Evolutionary conservation across 2,113 vertebrate genomes (phyloP).

Genomic region (Ramphastos sulfuratus): DNA sequence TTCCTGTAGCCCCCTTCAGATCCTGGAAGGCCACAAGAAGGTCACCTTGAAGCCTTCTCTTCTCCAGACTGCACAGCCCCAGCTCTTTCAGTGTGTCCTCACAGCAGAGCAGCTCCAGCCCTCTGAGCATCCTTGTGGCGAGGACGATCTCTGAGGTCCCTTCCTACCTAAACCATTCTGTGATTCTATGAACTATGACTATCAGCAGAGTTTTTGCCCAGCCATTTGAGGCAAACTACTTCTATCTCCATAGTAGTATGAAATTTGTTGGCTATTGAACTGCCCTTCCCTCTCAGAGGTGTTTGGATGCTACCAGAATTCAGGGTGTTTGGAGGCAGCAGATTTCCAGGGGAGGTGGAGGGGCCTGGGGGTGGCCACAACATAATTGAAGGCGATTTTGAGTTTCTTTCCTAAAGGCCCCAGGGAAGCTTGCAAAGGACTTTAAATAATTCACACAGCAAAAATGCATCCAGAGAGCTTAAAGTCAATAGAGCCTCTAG

Average conservation of each 20-base stretch:
- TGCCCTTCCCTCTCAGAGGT: neutral
- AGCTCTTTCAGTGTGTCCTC: no score
- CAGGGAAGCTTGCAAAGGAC: neutral
- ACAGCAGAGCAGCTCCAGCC: no score
- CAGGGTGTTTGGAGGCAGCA: neutral
- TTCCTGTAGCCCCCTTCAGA: no score
- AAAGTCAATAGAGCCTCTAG: conserved; percentile 51
- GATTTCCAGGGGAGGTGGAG: neutral
- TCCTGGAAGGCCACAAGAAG: no score
- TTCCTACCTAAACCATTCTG: no score
- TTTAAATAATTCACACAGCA: conserved; percentile 51
- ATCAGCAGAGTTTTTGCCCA: neutral
- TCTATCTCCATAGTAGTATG: neutral
- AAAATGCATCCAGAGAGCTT: conserved; percentile 31
- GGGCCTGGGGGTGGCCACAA: neutral
- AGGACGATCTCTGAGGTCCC: no score
- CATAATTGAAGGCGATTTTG: neutral
- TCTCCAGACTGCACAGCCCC: no score
- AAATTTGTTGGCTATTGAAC: neutral
- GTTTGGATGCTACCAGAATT: neutral
- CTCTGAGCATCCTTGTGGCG: no score
- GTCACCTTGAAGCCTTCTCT: no score
- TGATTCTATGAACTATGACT: neutral
- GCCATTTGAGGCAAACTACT: neutral
- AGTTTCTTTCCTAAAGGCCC: conserved; percentile 36